These are phyloP conservation scores for Acrocephalus kingi DNA, from an alignment of 2,113 vertebrate species.

Conservation along the genomic window DNA sequence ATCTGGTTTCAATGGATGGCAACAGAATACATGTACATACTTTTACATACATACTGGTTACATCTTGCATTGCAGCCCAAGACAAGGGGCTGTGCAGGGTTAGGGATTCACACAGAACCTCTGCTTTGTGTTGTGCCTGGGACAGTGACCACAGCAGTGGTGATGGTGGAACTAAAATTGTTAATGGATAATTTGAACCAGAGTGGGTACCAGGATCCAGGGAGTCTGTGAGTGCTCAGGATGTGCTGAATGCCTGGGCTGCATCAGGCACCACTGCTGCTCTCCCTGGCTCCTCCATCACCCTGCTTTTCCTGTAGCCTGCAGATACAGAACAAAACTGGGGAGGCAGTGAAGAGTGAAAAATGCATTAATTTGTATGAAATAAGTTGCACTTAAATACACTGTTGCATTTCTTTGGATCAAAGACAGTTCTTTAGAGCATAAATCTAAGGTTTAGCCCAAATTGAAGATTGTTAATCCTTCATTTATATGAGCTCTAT, in stretches of 20 bases:
- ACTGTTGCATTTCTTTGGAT: neutral
- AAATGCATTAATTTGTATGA: neutral
- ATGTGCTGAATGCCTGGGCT: neutral
- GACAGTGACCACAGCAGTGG: neutral
- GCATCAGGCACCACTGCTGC: fast-evolving
- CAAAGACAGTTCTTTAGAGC: neutral
- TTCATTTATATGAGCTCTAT: neutral
- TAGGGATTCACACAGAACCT: neutral
- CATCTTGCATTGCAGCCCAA: no score
- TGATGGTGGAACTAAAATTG: no score
- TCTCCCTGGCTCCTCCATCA: no score
- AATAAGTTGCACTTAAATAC: neutral
- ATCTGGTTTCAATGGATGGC: no score
- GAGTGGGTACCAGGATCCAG: neutral
- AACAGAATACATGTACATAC: no score
- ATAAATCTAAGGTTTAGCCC: neutral
- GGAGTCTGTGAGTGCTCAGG: neutral
- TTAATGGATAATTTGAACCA: neutral
- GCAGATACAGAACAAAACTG: neutral
- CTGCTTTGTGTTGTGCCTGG: neutral
- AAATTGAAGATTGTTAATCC: neutral
- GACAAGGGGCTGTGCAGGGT: neutral
- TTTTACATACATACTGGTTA: no score
- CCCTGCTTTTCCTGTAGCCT: fast-evolving
- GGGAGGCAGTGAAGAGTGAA: neutral